phyloP scores from a whole-genome alignment of 2,888 invertebrate species.

The Hofmannophila pseudospretella region DNA sequence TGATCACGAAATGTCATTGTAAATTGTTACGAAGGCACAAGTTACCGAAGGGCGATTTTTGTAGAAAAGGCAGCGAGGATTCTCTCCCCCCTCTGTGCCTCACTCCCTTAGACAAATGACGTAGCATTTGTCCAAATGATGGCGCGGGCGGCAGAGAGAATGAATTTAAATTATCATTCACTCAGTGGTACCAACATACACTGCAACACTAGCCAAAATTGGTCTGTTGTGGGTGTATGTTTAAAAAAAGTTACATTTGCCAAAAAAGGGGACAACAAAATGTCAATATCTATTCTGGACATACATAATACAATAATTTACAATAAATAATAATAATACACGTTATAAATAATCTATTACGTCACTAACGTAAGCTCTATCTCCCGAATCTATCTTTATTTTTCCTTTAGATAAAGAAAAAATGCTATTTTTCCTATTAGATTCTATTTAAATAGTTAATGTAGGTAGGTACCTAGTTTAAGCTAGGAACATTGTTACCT shows the following conservation, averaged over 20 bases:
- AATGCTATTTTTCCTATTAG: too few species aligned
- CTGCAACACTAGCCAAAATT: conserved; percentile 64
- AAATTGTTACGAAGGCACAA: conserved; percentile 35
- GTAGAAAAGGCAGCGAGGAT: conserved; percentile 17
- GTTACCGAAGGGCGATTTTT: conserved; percentile 37
- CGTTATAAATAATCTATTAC: too few species aligned
- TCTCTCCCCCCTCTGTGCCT: conserved; percentile 44
- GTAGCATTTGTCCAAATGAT: conserved; percentile 79
- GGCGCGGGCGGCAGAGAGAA: conserved; percentile 79
- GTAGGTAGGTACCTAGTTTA: too few species aligned
- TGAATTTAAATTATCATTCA: conserved; percentile 80
- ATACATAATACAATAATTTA: too few species aligned
- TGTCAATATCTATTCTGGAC: too few species aligned
- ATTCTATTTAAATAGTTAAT: too few species aligned
- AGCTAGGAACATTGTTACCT: too few species aligned
- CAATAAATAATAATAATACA: too few species aligned
- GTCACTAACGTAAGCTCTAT: too few species aligned
- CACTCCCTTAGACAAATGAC: conserved; percentile 75
- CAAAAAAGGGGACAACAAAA: too few species aligned
- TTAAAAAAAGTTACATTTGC: neutral
- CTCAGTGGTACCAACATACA: conserved; percentile 74
- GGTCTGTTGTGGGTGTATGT: conserved; percentile 44
- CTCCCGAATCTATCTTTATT: too few species aligned
- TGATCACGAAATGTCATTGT: conserved; percentile 31
- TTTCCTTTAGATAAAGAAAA: too few species aligned